phyloP scores from a whole-genome alignment of 1,140 invertebrate species.

The Neuroterus valhalla region DNA sequence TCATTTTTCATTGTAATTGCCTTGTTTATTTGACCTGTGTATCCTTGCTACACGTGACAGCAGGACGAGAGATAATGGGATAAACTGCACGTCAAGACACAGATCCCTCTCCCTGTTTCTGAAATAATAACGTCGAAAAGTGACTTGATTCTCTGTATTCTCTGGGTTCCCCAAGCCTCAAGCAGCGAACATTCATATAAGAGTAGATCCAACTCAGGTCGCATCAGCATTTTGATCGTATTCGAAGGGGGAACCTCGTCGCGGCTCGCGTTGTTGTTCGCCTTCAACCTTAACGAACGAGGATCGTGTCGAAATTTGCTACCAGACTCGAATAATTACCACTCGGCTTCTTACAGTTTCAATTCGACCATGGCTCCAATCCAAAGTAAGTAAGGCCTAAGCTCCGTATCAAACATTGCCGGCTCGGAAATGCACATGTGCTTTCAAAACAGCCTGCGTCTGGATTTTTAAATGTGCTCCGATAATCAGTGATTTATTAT shows the following conservation, averaged over 20 bases:
- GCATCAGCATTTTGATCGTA: conserved; percentile 29
- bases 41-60: conserved; percentile 15
- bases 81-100: background rate
- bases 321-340: conserved; percentile 11
- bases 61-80: conserved; percentile 16
- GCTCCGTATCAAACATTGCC: background rate
- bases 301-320: conserved; percentile 4
- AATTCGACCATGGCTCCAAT: background rate
- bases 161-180: conserved; percentile 7
- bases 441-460: background rate
- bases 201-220: conserved; percentile 15
- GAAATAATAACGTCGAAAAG: background rate
- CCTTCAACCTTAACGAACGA: background rate
- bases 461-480: no score
- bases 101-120: background rate
- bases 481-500: background rate
- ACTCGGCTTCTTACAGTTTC: background rate
- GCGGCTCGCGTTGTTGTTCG: conserved; percentile 3
- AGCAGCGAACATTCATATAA: conserved; percentile 25
- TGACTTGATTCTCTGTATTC: background rate
- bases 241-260: conserved; percentile 25
- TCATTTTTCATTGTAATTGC: conserved; percentile 2
- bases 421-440: background rate
- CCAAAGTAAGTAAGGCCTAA: background rate
- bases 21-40: conserved; percentile 15